Evolutionary conservation across 2,797 vertebrate species (phyloP).

Genomic region (Nannoperca australis): DNA sequence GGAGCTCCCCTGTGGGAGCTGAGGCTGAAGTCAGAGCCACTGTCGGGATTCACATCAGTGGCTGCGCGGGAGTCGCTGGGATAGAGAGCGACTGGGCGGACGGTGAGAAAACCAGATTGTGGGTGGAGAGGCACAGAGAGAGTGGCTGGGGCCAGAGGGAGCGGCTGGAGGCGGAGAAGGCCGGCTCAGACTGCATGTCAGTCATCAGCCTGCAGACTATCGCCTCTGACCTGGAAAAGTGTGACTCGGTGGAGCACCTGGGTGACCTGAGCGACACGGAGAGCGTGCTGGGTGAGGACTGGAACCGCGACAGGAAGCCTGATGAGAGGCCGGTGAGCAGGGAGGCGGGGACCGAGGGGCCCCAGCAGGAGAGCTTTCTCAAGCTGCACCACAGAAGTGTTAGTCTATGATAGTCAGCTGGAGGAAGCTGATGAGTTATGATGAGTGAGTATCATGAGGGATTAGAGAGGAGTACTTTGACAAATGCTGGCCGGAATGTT

Average conservation of each 20-base stretch:
- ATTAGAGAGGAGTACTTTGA: constrained; percentile 14
- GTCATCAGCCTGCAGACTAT: constrained; percentile 92
- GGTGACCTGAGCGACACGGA: constrained; percentile 84
- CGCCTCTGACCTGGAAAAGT: constrained; percentile 92
- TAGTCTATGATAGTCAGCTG: constrained; percentile 76
- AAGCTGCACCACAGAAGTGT: constrained; percentile 85
- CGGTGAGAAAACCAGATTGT: constrained; percentile 81
- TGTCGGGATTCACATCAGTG: constrained; percentile 32
- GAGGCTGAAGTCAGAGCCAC: constrained; percentile 80
- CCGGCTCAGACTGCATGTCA: constrained; percentile 85
- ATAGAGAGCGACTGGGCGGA: constrained; percentile 74
- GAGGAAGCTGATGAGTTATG: background rate
- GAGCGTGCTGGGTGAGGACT: constrained; percentile 80
- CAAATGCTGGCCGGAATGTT: constrained; percentile 5
- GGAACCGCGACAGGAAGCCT: constrained; percentile 61
- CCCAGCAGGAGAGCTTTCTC: constrained; percentile 72
- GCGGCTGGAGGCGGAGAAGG: constrained; percentile 58
- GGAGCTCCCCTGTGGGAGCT: constrained; percentile 88
- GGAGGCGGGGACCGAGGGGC: background rate
- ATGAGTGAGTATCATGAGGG: background rate
- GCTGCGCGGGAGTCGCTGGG: constrained; percentile 55
- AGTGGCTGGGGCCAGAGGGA: constrained; percentile 81
- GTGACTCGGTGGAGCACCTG: constrained; percentile 92
- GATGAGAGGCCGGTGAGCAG: constrained; percentile 25
- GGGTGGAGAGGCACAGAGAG: constrained; percentile 82